phyloP scores from a whole-genome alignment of 2,797 vertebrate species.

The Mergus octosetaceus region DNA sequence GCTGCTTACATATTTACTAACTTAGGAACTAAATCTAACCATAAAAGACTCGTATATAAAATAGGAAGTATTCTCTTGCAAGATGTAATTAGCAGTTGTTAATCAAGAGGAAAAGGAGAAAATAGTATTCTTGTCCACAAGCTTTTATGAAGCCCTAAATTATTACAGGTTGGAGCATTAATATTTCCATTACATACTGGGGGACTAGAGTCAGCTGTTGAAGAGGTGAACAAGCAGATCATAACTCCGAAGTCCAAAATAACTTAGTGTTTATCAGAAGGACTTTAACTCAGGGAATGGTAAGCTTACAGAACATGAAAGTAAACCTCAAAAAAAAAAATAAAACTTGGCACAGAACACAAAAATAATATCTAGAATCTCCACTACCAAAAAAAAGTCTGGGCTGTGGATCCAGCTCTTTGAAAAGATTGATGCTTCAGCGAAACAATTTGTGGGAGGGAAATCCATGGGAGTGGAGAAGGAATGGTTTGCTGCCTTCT shows the following conservation, averaged over 20 bases:
- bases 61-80: neutral
- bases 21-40: neutral
- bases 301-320: neutral
- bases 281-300: neutral
- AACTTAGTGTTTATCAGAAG: neutral
- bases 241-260: neutral
- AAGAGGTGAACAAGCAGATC: neutral
- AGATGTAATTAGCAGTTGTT: constrained; percentile 9
- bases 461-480: neutral
- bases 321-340: neutral
- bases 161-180: neutral
- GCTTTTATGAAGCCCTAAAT: neutral
- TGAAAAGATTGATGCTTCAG: neutral
- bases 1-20: neutral
- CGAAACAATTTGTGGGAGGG: neutral
- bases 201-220: neutral
- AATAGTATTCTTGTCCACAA: neutral
- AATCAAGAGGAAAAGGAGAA: constrained; percentile 27
- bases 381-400: neutral
- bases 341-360: neutral
- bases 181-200: neutral
- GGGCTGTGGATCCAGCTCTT: neutral
- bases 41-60: neutral
- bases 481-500: constrained; percentile 19
- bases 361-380: neutral